phyloP scores from a whole-genome alignment of 2,888 invertebrate genomes.

The Dendrolimus houi region DNA sequence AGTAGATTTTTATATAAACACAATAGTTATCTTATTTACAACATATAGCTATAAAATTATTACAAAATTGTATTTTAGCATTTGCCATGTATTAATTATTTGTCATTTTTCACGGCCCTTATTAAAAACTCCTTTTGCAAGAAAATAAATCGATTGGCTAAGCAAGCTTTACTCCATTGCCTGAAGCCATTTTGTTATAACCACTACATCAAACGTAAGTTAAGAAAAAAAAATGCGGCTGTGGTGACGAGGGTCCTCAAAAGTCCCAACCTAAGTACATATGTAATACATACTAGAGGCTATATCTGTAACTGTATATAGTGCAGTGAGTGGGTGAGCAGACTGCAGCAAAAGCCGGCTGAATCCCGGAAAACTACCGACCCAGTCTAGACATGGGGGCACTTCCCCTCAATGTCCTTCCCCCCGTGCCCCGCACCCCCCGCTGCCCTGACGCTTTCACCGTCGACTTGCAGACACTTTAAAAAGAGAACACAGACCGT shows the following conservation, averaged over 20 bases:
- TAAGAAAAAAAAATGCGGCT: slow-evolving; percentile 46
- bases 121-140: no score
- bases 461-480: slow-evolving; percentile 62
- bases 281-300: background rate
- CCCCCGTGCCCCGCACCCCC: slow-evolving; percentile 24
- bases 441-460: slow-evolving; percentile 59
- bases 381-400: slow-evolving; percentile 77
- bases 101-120: no score
- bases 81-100: no score
- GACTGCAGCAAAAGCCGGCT: slow-evolving; percentile 71
- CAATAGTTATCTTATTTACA: no score
- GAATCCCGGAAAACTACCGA: slow-evolving; percentile 77
- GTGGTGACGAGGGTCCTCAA: slow-evolving; percentile 66
- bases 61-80: no score
- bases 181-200: no score
- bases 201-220: background rate
- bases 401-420: slow-evolving; percentile 49
- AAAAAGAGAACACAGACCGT: slow-evolving; percentile 58
- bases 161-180: no score
- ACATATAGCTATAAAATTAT: no score
- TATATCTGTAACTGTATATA: slow-evolving; percentile 20
- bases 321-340: slow-evolving; percentile 71
- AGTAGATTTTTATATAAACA: no score
- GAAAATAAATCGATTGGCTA: no score
- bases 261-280: slow-evolving; percentile 30